Evolutionary conservation across 30 jellyfish, hydroid and myxozoan genomes (phyloP).

Genomic region (Aurelia sp.): DNA sequence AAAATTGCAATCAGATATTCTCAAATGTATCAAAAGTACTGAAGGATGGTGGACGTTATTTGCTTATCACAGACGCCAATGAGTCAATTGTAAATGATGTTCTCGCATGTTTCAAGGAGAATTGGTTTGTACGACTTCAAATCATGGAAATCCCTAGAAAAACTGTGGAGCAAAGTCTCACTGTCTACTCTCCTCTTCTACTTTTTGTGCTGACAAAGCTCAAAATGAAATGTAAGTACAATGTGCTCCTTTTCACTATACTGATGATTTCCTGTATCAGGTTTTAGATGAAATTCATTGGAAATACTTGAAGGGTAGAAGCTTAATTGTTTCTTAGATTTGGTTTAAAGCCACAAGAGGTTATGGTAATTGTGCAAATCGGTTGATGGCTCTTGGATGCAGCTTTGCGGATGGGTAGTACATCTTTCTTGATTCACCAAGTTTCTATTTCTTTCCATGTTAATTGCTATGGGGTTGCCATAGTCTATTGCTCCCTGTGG

Average conservation of each 20-base stretch:
- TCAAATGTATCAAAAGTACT: neutral
- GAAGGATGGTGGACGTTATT: slow-evolving; percentile 76
- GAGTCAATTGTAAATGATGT: slow-evolving; percentile 29
- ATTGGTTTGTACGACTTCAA: slow-evolving; percentile 37
- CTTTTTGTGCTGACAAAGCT: slow-evolving; percentile 25
- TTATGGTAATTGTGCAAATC: too few species aligned
- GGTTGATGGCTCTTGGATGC: too few species aligned
- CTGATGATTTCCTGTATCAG: too few species aligned
- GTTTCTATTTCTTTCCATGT: too few species aligned
- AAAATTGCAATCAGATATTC: neutral
- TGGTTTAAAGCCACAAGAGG: too few species aligned
- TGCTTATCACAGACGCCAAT: slow-evolving; percentile 66
- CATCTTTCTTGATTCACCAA: too few species aligned
- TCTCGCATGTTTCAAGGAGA: slow-evolving; percentile 41
- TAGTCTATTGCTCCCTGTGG: too few species aligned
- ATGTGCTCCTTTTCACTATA: neutral
- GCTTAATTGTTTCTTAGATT: too few species aligned
- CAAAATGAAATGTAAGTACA: slow-evolving; percentile 30
- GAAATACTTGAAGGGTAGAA: too few species aligned
- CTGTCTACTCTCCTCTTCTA: slow-evolving; percentile 26
- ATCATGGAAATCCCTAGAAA: neutral
- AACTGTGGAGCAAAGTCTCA: slow-evolving; percentile 13
- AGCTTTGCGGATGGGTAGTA: too few species aligned
- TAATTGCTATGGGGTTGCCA: too few species aligned
- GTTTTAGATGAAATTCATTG: too few species aligned